These are phyloP conservation scores for Sminthopsis crassicaudata DNA, from an alignment of 2,113 vertebrate species.

Conservation along the genomic window DNA sequence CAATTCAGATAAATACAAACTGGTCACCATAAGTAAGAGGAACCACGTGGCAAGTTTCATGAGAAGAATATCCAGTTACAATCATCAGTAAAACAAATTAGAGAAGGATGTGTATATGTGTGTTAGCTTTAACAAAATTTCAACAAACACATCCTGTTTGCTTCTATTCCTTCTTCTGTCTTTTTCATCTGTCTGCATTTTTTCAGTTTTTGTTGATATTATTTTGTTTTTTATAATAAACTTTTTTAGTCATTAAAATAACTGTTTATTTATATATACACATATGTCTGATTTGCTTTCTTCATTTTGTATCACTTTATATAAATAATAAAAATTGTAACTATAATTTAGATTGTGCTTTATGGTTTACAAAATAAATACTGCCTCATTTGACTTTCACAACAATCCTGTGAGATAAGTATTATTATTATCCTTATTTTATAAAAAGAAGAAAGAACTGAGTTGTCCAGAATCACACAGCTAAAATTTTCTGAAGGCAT, in stretches of 20 bases:
- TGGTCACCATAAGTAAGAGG: not conserved
- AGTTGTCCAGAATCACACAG: not conserved
- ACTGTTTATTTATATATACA: not conserved
- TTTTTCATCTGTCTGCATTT: not conserved
- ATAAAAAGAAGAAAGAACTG: not conserved
- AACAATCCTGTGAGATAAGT: not conserved
- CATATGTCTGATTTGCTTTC: not conserved
- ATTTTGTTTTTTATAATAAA: not conserved
- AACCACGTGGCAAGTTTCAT: not conserved
- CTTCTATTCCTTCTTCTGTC: not conserved
- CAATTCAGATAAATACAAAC: not conserved
- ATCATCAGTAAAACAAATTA: not conserved
- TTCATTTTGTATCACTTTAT: not conserved
- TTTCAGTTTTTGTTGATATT: not conserved
- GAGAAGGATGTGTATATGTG: not conserved
- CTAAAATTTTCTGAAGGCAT: not conserved
- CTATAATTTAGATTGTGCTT: not conserved
- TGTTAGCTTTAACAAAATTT: not conserved
- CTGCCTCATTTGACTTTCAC: not conserved
- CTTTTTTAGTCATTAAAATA: not conserved
- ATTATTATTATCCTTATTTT: not conserved
- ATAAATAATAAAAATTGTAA: not conserved
- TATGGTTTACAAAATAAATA: not conserved
- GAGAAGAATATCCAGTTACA: not conserved
- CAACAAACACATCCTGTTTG: not conserved